Evolutionary conservation across 2,797 vertebrate genomes (phyloP), one percentile per base, ranked within the genome.

Genomic region (Sebastes itinus): DNA sequence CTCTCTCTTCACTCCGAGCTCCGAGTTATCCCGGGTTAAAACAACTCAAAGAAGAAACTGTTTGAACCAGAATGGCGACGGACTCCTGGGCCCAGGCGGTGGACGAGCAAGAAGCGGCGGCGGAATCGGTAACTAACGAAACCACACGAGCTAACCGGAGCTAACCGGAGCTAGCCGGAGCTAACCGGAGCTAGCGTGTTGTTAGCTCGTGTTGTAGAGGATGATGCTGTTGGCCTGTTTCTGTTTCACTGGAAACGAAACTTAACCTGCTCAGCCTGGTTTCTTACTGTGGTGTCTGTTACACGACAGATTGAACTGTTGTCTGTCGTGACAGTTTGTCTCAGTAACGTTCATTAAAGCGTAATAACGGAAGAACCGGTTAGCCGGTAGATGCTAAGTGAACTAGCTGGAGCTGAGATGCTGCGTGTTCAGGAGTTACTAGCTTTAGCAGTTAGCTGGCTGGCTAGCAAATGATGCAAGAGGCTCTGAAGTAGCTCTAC

Each of bases 1-100:
- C 10, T 13, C 35, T 35, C 35, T 38, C 35, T 35, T 28, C 28
- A 42, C 54, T 33, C 38, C 33, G 69, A 71, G 20, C 23, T 46
- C 8, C 38, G 5, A 65, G 28, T 80, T 75, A 30, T 52, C 12
- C 13, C 38, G 13, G 13, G 5, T 42, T 4, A n/a, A 69, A 83
- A 32, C 35, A 46, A 66, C 3, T 1, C 0, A 61, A 72, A 72
- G 55, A 77, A 79, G 12, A 68, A 71, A 73, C 52, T 13, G 35
- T 38, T 38, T 52, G 55, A 22, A 46, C 22, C 85, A 90, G 59
- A 42, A 99, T 99, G 98, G 96, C 98, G 72, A 97, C 98, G 56
- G 97, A 99, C 87, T 99, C 98, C 6, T 99, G 97, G 98, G 98
- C 98, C 14, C 93, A 97, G 88, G 98, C 98, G 12, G 98, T 99